A percentile compares a stretch with the other conserved stretches of the same genome.
Evolutionary conservation across 2,797 vertebrate genomes (phyloP).

Genomic region (Protonibea diacanthus): DNA sequence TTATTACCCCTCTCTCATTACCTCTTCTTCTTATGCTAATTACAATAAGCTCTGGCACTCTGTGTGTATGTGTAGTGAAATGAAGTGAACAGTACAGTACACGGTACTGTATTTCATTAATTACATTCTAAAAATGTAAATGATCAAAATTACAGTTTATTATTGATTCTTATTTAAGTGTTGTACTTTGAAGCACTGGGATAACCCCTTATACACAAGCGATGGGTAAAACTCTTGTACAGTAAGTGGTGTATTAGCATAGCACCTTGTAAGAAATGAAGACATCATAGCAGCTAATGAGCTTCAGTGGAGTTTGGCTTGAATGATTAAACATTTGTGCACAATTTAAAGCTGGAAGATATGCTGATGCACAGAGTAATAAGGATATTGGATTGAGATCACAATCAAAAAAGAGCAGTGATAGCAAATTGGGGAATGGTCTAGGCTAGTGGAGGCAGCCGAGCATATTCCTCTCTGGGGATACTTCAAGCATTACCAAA

Average conservation of each 20-base stretch:
- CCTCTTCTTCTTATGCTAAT: conserved; percentile 22
- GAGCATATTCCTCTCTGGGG: conserved; percentile 36
- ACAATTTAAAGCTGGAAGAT: conserved; percentile 31
- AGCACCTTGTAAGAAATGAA: conserved; percentile 34
- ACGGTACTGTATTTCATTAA: no score
- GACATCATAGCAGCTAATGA: conserved; percentile 53
- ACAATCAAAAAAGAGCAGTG: conserved; percentile 4
- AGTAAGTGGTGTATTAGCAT: conserved; percentile 25
- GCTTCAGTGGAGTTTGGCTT: conserved; percentile 42
- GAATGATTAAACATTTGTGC: conserved; percentile 41
- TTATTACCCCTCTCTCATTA: neutral
- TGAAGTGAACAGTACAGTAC: neutral
- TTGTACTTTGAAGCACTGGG: neutral
- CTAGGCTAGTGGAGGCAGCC: neutral
- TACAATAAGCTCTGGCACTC: neutral
- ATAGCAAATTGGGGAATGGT: conserved; percentile 29
- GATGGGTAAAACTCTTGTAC: conserved; percentile 17
- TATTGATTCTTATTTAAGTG: no score
- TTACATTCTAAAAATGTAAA: no score
- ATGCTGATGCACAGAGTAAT: conserved; percentile 28
- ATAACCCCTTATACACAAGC: neutral
- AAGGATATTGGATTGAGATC: conserved; percentile 32
- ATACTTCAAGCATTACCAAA: conserved; percentile 33
- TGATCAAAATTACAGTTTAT: no score
- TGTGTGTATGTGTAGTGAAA: neutral